Conservation (phyloP, 2,888 invertebrate species). For the Malthinus flaveolus region DNA sequence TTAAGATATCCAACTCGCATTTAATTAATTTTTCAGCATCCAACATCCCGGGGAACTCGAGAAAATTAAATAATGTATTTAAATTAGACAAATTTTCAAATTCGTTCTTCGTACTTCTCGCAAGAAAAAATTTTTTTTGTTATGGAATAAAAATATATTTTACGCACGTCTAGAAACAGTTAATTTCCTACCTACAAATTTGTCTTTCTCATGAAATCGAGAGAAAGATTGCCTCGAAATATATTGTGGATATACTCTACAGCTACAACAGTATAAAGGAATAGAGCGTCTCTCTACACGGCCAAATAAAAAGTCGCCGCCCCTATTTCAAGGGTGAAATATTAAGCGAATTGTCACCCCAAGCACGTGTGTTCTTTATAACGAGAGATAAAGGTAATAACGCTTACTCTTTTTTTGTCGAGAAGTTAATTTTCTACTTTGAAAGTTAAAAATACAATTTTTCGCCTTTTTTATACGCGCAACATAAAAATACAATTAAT, state of each 20-base stretch:
- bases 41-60: too few species aligned
- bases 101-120: too few species aligned
- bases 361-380: constrained; percentile 33
- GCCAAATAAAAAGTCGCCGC: constrained; percentile 28
- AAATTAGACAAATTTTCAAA: too few species aligned
- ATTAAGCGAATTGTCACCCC: constrained; percentile 34
- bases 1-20: too few species aligned
- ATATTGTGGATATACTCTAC: constrained; percentile 1
- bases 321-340: constrained; percentile 32
- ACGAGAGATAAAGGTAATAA: constrained; percentile 31
- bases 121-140: too few species aligned
- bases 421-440: constrained; percentile 24
- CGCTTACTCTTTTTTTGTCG: constrained; percentile 22
- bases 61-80: too few species aligned
- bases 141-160: constrained; percentile 28
- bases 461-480: too few species aligned
- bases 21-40: too few species aligned
- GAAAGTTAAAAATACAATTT: constrained; percentile 9
- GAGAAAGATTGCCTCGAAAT: constrained; percentile 11
- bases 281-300: constrained; percentile 10
- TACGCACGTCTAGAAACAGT: constrained; percentile 42
- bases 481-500: too few species aligned
- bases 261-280: constrained; percentile 22
- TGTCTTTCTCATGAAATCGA: constrained; percentile 19
- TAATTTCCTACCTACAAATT: constrained; percentile 40